A percentile compares a stretch with the other conserved stretches of the same genome.
Conservation (phyloP, 2,888 invertebrate genomes). For the Spialia ferax region DNA sequence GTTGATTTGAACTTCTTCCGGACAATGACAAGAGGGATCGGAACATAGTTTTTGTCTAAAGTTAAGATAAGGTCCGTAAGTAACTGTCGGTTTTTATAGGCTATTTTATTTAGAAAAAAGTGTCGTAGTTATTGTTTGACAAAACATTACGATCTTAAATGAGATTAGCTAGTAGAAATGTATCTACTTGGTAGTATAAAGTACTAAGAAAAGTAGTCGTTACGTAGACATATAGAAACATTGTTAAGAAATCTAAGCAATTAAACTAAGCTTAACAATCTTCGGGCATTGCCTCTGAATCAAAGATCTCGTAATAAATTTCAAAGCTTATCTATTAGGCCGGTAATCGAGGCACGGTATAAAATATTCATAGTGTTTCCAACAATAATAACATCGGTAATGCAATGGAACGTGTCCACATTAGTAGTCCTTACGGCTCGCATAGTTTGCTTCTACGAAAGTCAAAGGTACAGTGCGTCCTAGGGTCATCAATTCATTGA, state of each 20-base stretch:
- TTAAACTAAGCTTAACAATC: neutral
- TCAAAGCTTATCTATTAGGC: slow-evolving; percentile 25
- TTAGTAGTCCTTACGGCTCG: slow-evolving; percentile 27
- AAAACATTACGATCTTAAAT: too few relatives aligned
- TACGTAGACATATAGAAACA: too few relatives aligned
- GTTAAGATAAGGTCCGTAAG: too few relatives aligned
- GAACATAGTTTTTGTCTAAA: too few relatives aligned
- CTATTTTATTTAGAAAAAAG: too few relatives aligned
- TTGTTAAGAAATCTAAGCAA: slow-evolving; percentile 3
- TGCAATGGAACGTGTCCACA: slow-evolving; percentile 20
- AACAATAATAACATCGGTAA: slow-evolving; percentile 36
- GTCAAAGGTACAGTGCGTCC: slow-evolving; percentile 14
- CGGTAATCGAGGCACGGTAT: slow-evolving; percentile 28
- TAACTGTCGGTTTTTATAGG: too few relatives aligned
- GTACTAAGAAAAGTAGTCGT: too few relatives aligned
- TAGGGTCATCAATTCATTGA: slow-evolving; percentile 17
- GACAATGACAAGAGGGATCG: too few relatives aligned
- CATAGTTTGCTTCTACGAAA: slow-evolving; percentile 26
- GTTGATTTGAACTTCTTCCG: too few relatives aligned
- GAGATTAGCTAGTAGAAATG: too few relatives aligned
- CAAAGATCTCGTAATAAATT: slow-evolving; percentile 16
- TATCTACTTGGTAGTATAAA: too few relatives aligned
- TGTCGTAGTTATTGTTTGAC: too few relatives aligned
- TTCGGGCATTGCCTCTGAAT: neutral
- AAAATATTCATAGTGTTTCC: slow-evolving; percentile 38